Conservation (phyloP, 2,113 vertebrate species). For the Azemiops feae region DNA sequence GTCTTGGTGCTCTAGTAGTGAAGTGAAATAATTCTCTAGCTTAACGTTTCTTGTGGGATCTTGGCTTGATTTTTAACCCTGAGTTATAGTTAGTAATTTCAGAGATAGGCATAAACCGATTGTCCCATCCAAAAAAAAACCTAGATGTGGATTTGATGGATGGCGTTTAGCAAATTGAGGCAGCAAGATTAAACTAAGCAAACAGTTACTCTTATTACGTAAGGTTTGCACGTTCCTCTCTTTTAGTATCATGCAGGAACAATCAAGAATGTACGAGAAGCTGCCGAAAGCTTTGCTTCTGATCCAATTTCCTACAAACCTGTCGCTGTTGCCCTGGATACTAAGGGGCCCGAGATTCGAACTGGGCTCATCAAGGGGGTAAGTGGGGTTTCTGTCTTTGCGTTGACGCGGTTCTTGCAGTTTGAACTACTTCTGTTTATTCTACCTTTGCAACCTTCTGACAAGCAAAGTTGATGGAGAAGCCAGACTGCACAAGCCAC, state of each 20-base stretch:
- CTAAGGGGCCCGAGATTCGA: constrained; percentile 97
- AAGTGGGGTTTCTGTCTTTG: constrained; percentile 52
- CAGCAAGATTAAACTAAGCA: background rate
- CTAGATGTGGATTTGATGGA: background rate
- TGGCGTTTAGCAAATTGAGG: background rate
- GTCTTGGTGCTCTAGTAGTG: background rate
- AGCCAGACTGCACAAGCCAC: too few relatives aligned
- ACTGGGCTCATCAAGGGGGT: constrained; percentile 98
- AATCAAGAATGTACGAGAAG: constrained; percentile 91
- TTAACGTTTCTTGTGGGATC: background rate
- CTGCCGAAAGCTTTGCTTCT: constrained; percentile 87
- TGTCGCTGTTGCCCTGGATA: constrained; percentile 93
- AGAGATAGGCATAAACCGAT: background rate
- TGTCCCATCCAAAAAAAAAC: background rate
- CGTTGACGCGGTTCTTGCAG: accelerated
- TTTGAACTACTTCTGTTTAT: background rate
- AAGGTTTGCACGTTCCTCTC: background rate
- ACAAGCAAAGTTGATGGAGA: background rate
- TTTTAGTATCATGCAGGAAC: constrained; percentile 90
- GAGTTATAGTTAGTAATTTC: background rate
- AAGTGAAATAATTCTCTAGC: background rate
- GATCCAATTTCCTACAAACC: constrained; percentile 89
- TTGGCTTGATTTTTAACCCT: background rate
- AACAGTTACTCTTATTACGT: background rate
- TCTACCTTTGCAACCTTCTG: background rate